These are phyloP conservation scores for Carapus acus DNA, from an alignment of 2,797 vertebrate species.

Conservation along the genomic window DNA sequence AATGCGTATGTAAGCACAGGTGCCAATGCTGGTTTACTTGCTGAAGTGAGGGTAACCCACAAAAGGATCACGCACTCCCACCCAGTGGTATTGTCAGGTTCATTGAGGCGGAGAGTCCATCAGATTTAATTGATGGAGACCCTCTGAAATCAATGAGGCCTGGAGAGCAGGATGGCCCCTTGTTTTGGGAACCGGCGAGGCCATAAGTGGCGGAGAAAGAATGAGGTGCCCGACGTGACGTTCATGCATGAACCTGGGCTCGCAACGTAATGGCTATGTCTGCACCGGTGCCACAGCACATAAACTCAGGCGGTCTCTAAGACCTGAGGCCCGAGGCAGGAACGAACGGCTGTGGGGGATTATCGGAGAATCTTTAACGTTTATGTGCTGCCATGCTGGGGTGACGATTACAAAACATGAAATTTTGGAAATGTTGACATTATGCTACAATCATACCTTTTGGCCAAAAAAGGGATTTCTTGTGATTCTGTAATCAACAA, in stretches of 20 bases:
- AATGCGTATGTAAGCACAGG: constrained; percentile 16
- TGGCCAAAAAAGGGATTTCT: too few relatives aligned
- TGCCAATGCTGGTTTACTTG: constrained; percentile 25
- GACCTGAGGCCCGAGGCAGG: constrained; percentile 48
- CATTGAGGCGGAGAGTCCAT: constrained; percentile 61
- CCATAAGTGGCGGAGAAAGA: constrained; percentile 43
- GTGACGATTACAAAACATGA: constrained; percentile 40
- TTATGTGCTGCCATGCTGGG: constrained; percentile 32
- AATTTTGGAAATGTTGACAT: constrained; percentile 13
- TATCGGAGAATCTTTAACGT: constrained; percentile 43
- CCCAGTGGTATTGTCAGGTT: constrained; percentile 46
- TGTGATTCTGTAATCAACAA: too few relatives aligned
- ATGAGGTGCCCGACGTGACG: constrained; percentile 54
- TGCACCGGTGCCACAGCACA: constrained; percentile 63
- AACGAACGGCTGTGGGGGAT: constrained; percentile 50
- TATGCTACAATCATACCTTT: not conserved
- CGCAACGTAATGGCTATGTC: constrained; percentile 70
- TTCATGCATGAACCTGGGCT: constrained; percentile 59
- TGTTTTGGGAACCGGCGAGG: constrained; percentile 60
- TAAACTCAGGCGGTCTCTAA: constrained; percentile 62
- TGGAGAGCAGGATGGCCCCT: constrained; percentile 61
- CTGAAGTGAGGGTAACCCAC: constrained; percentile 31
- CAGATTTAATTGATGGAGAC: constrained; percentile 71
- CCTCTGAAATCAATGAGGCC: constrained; percentile 68
- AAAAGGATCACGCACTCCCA: constrained; percentile 25